Evolutionary conservation across 1,140 invertebrate species (phyloP).

Genomic region (Argopecten irradians): DNA sequence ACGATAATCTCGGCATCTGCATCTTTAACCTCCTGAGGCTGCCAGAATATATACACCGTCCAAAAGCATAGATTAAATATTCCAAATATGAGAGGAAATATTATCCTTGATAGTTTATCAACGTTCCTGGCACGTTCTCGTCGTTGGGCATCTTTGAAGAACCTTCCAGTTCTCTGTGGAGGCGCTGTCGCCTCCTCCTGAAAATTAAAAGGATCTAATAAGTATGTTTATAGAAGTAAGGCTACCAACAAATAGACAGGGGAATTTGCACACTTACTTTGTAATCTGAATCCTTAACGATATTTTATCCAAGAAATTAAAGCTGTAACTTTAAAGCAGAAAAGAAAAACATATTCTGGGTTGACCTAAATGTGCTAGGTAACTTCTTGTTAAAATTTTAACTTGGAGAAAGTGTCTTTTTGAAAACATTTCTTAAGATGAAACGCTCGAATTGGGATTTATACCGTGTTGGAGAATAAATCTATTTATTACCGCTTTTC

Average conservation of each 20-base stretch:
- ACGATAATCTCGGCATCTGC: not conserved
- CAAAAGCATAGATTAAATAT: conserved; percentile 92
- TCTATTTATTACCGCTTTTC: not conserved
- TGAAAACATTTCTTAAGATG: no score
- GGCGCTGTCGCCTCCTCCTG: not conserved
- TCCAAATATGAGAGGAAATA: conserved; percentile 91
- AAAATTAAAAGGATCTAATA: not conserved
- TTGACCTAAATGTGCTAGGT: no score
- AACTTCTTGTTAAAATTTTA: no score
- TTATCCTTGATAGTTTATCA: conserved; percentile 88
- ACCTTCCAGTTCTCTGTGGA: not conserved
- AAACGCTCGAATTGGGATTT: no score
- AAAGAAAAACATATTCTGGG: no score
- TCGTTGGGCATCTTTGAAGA: conserved; percentile 38
- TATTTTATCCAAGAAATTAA: no score
- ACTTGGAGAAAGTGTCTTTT: no score
- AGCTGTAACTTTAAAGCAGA: no score
- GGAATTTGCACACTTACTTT: not conserved
- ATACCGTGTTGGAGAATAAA: not conserved
- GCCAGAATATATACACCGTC: conserved; percentile 82
- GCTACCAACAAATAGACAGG: not conserved
- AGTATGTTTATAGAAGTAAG: no score
- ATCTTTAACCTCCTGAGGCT: conserved; percentile 23
- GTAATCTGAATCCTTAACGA: no score
- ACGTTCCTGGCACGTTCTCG: conserved; percentile 75